Base-by-base conservation (phyloP, 1,140 invertebrate species). In the Lamellibrachia luymesi region DNA sequence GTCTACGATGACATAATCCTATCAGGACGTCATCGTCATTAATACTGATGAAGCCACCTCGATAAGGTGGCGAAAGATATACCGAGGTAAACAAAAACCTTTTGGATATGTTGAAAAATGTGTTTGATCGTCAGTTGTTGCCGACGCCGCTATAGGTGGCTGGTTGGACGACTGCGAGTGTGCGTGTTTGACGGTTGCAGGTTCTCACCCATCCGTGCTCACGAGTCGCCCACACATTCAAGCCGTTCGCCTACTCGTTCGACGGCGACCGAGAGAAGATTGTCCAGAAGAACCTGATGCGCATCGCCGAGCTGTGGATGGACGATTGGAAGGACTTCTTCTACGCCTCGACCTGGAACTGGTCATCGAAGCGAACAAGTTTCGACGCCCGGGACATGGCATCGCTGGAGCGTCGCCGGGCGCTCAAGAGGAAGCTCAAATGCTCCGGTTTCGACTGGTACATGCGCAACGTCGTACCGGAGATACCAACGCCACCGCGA, bases 181-280 rank as follows among this genome's bases (percentile, higher is more conserved):
- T 22, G 13, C 64, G 64, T 22, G 64, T 80, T 22, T 80, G 64
- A 80, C 64, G 64, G 13, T 80, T 80, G 64, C 64, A 94, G 92
- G 97, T 99, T 0, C 98, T 99, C 96, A 99, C 99, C 52, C 98
- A 98, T 0, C 98, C 99, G 0, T 99, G 99, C 96, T 99, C 98
- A 6, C 98, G 99, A 95, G 99, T 99, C 0, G 99, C 98, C 0
- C 99, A 99, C 96, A 97, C 99, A 50, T 99, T 99, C 95, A 97
- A 99, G 22, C 92, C 92, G 4, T 95, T 95, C 93, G 93, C 93
- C 38, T 95, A 94, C 93, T 94, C 92, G 13, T 93, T 91, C n/a
- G 94, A 94, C 80, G 94, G 94, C 10, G 92, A 93, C 50, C 95
- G 95, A 17, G 95, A 94, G 50, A 94, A 95, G 89, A 94, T 93